These are phyloP conservation scores for Centruroides sculpturatus DNA, from an alignment of 1,140 invertebrate genomes.

Conservation along the genomic window DNA sequence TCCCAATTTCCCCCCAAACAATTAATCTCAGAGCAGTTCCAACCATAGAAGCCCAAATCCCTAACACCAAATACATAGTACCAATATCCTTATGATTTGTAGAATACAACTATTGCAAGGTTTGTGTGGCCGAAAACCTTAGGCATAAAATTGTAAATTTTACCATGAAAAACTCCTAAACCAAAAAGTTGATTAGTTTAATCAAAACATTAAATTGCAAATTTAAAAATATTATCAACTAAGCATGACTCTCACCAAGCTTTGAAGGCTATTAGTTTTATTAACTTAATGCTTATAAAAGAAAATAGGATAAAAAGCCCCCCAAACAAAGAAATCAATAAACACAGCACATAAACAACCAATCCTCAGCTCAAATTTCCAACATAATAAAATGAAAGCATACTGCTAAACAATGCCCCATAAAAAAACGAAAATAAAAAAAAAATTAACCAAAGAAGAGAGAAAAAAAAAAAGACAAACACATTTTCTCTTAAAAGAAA, in stretches of 20 bases:
- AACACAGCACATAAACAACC: neutral
- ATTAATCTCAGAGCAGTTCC: conserved; percentile 45
- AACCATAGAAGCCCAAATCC: conserved; percentile 45
- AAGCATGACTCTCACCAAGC: neutral
- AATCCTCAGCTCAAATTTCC: neutral
- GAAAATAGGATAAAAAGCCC: neutral
- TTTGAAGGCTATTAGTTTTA: neutral
- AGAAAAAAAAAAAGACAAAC: neutral
- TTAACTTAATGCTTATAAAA: neutral
- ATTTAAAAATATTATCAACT: neutral
- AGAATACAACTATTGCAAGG: conserved; percentile 38
- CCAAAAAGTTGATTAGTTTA: too few species aligned
- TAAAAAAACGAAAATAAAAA: conserved; percentile 1
- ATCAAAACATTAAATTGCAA: conserved; percentile 4
- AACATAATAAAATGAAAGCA: too few species aligned
- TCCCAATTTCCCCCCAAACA: conserved; percentile 50
- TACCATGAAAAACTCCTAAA: too few species aligned
- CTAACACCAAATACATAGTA: conserved; percentile 55
- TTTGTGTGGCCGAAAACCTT: neutral
- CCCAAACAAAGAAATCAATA: neutral
- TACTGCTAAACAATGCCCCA: too few species aligned
- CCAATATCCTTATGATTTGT: conserved; percentile 65
- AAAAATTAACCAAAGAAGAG: neutral
- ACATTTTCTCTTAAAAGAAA: too few species aligned
- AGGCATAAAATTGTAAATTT: too few species aligned